These are phyloP conservation scores for Apodemus speciosus DNA, from an alignment of 2,113 vertebrate genomes.

Conservation along the genomic window DNA sequence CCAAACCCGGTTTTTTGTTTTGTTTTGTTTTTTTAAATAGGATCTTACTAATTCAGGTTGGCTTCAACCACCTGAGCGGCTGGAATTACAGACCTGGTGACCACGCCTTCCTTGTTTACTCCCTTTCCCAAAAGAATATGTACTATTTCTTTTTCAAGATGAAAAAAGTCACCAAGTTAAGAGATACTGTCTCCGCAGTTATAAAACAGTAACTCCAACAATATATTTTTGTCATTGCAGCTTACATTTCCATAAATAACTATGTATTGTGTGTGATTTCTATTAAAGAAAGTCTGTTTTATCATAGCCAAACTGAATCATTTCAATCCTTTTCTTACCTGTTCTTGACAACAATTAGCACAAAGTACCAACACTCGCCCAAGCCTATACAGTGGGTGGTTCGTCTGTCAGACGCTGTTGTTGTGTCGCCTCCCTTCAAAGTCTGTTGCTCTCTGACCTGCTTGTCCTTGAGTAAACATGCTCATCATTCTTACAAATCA, in stretches of 20 bases:
- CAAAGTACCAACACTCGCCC: too few relatives aligned
- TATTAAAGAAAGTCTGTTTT: background rate
- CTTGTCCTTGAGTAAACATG: background rate
- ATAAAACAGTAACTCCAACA: background rate
- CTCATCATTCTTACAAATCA: background rate
- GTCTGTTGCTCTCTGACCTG: too few relatives aligned
- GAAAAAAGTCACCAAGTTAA: background rate
- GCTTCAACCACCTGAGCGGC: background rate
- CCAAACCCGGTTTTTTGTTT: background rate
- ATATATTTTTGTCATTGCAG: background rate
- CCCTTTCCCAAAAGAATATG: background rate
- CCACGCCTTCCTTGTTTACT: background rate
- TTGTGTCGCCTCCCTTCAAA: background rate
- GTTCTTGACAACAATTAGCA: background rate
- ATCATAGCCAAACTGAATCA: background rate
- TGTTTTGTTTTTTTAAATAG: background rate
- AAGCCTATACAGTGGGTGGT: background rate
- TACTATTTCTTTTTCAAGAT: background rate
- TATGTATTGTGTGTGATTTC: background rate
- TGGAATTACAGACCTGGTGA: background rate
- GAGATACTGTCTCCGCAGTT: background rate
- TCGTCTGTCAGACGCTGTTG: background rate
- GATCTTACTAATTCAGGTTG: background rate
- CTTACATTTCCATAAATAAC: background rate
- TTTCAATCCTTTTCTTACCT: background rate